Conservation (phyloP, 2,797 vertebrate species). For the Megaceryle alcyon region DNA sequence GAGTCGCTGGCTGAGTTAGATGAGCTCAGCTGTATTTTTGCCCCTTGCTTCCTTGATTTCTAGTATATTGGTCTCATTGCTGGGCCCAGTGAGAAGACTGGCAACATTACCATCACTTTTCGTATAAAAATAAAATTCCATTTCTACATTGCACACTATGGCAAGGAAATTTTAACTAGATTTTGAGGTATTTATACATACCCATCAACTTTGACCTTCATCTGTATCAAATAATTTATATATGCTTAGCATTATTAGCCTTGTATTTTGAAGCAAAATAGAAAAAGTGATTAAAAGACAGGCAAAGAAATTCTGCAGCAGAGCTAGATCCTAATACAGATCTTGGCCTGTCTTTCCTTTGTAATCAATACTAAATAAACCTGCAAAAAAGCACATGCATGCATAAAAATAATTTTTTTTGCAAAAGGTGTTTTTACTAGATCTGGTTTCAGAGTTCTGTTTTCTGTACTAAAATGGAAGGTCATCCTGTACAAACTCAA, state of each 20-base stretch:
- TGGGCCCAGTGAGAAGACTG: conserved; percentile 56
- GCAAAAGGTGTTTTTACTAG: conserved; percentile 15
- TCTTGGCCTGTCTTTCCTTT: not conserved
- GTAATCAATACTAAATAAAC: conserved; percentile 42
- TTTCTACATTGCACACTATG: not conserved
- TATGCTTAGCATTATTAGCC: not conserved
- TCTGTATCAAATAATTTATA: not conserved
- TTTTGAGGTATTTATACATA: not conserved
- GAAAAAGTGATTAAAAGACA: not conserved
- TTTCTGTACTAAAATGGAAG: conserved; percentile 48
- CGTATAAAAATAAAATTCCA: not conserved
- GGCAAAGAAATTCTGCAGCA: not conserved
- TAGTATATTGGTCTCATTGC: conserved; percentile 55
- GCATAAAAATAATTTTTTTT: not conserved
- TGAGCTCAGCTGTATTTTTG: conserved; percentile 53
- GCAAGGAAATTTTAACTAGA: not conserved
- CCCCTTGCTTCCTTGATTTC: conserved; percentile 64
- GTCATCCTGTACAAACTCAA: not conserved
- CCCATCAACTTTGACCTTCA: not conserved
- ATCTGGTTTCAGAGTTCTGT: conserved; percentile 38
- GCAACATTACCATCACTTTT: conserved; percentile 10
- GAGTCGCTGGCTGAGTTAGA: conserved; percentile 37
- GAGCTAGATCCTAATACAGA: not conserved
- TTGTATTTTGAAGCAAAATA: not conserved
- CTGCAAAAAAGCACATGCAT: not conserved